A percentile compares a stretch with the other conserved stretches of the same genome.
These are phyloP conservation scores for Spilarctia lutea DNA, from an alignment of 2,888 invertebrate genomes.

Conservation along the genomic window DNA sequence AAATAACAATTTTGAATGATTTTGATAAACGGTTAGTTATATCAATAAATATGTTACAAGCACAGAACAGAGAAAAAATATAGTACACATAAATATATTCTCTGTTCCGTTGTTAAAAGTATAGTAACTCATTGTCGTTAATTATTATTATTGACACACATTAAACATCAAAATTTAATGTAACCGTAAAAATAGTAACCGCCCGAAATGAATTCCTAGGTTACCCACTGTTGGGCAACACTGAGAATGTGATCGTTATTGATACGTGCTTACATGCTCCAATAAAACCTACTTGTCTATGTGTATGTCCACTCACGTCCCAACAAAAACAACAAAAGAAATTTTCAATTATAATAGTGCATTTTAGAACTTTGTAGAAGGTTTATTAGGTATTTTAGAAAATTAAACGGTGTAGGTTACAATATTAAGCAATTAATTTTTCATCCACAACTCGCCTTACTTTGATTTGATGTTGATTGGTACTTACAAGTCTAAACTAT, in stretches of 20 bases:
- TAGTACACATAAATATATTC: too few relatives aligned
- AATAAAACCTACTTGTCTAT: not conserved
- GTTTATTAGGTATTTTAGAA: not conserved
- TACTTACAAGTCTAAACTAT: too few relatives aligned
- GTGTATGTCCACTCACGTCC: too few relatives aligned
- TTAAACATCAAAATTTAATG: too few relatives aligned
- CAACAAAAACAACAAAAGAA: not conserved
- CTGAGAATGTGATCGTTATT: not conserved
- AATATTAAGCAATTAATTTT: too few relatives aligned
- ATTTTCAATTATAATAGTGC: not conserved
- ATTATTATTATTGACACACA: too few relatives aligned
- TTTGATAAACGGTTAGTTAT: not conserved
- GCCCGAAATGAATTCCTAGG: too few relatives aligned
- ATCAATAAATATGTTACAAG: not conserved
- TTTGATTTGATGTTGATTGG: not conserved
- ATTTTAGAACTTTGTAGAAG: not conserved
- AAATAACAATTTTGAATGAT: constrained; percentile 11
- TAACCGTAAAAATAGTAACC: too few relatives aligned
- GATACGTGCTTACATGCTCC: not conserved
- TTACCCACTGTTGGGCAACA: too few relatives aligned
- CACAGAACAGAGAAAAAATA: not conserved
- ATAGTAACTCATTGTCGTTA: too few relatives aligned
- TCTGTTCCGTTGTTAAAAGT: too few relatives aligned
- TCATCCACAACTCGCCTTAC: not conserved
- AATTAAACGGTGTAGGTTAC: not conserved